Percentiles rank a stretch among this genome's conserved stretches.
These are phyloP conservation scores for Melanophora roralis DNA, from an alignment of 2,888 invertebrate species.

Conservation along the genomic window DNA sequence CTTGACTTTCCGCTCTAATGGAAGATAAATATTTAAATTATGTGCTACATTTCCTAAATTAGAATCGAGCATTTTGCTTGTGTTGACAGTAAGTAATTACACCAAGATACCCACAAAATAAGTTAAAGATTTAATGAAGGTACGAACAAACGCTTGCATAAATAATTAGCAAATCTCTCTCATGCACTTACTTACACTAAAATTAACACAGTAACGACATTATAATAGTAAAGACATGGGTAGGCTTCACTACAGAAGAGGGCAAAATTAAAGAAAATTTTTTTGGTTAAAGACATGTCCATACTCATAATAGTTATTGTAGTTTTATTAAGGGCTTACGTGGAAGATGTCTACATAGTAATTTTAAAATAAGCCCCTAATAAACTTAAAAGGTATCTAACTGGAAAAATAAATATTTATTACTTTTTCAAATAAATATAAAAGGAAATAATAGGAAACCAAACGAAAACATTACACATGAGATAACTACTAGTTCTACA, in stretches of 20 bases:
- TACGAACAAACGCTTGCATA: constrained; percentile 59
- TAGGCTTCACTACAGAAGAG: background rate
- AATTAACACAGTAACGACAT: constrained; percentile 48
- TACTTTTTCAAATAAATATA: too few species aligned
- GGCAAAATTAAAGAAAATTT: background rate
- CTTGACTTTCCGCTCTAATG: constrained; percentile 33
- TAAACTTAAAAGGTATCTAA: too few species aligned
- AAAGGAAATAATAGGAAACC: too few species aligned
- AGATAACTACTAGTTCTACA: too few species aligned
- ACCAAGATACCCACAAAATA: constrained; percentile 46
- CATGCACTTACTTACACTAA: constrained; percentile 45
- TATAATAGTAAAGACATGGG: constrained; percentile 25
- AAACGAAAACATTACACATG: too few species aligned
- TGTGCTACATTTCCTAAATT: constrained; percentile 33
- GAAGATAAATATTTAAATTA: constrained; percentile 41
- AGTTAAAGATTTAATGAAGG: constrained; percentile 51
- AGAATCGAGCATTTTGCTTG: constrained; percentile 19
- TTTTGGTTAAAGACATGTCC: too few species aligned
- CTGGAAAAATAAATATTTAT: too few species aligned
- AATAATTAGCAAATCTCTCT: constrained; percentile 62
- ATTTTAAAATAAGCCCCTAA: too few species aligned
- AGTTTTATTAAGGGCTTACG: too few species aligned
- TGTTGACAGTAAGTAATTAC: constrained; percentile 47
- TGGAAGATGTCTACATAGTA: too few species aligned
- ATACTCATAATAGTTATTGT: too few species aligned